phyloP scores from a whole-genome alignment of 2,888 invertebrate genomes.

The Lathronympha strigana region DNA sequence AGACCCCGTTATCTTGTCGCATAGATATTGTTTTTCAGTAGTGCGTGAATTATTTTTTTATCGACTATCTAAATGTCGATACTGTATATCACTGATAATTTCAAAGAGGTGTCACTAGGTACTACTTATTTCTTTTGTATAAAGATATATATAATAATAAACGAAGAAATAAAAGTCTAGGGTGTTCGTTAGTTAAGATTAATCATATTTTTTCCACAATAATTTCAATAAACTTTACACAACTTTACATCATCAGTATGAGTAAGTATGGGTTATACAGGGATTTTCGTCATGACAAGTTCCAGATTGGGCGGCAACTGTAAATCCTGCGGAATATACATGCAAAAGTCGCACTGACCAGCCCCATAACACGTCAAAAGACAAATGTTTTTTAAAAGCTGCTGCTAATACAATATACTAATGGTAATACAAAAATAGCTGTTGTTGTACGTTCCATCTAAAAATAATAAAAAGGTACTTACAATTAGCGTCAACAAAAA shows the following conservation, averaged over 20 bases:
- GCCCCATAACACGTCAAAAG: constrained; percentile 4
- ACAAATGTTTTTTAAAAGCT: constrained; percentile 7
- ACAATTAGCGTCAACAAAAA: not conserved
- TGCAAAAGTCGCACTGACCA: constrained; percentile 9
- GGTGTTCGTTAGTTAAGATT: constrained; percentile 2
- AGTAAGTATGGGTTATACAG: not conserved
- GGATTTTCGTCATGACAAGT: constrained; percentile 13
- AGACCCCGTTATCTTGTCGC: too few species aligned
- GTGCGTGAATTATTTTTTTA: too few species aligned
- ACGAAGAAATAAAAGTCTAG: constrained; percentile 1
- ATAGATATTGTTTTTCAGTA: too few species aligned
- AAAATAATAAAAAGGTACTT: constrained; percentile 10
- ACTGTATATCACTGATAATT: too few species aligned
- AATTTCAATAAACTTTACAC: constrained; percentile 5
- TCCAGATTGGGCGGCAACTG: constrained; percentile 20
- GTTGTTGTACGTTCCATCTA: constrained; percentile 9
- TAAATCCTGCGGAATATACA: constrained; percentile 16
- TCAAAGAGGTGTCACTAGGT: too few species aligned
- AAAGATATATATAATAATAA: too few species aligned
- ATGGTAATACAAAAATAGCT: constrained; percentile 14
- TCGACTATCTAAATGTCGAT: too few species aligned
- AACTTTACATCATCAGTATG: constrained; percentile 8
- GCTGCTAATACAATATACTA: too few species aligned
- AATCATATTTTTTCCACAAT: not conserved
- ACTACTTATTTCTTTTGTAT: too few species aligned